Base-by-base conservation (phyloP, 2,888 invertebrate species). In the Caenorhabditis auriculariae region DNA sequence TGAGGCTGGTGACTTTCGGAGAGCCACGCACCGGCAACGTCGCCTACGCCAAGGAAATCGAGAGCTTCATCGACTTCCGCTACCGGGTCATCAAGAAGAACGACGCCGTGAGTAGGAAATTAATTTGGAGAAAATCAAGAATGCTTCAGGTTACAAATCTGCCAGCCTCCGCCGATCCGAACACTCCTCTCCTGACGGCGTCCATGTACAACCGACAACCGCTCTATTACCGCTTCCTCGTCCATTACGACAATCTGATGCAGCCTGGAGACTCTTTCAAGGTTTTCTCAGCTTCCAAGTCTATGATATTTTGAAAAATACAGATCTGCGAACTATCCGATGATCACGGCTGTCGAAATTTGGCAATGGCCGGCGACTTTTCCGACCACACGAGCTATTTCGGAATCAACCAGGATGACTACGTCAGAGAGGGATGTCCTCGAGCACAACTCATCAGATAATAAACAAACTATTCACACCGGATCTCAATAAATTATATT, bases 11-110 rank as follows among this genome's bases (percentile, higher is more conserved):
- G 21, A 80, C 80, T n/a, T 80, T 77, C 49, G 80, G 80, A 5
- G 80, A 80, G 54, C 80, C 80, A n/a, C 57, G 80, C 19, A 80
- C 80, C n/a, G 79, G 80, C 42, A 80, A 80, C 50, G 72, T 74
- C 32, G 74, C 75, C 5, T 80, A 56, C 54, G 80, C 80, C 12
- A 80, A 79, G 52, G 77, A 77, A 15, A 58, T 80, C 52, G 80
- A 80, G 51, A 60, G 70, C 38, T 60, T 68, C 32, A 35, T 80
- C 38, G 69, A 70, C 41, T 80, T 80, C 73, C 64, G 80, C 28
- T 80, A 79, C 44, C 50, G 80, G 45, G 76, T 80, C 21, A 68
- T 80, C 46, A 75, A 80, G 46, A 61, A 64, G 35, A 76, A 78
- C 54, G 80, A 80, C 48, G 60, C 74, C 19, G 21, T 41, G 7